Evolutionary conservation across 2,113 vertebrate genomes (phyloP).

Genomic region (Lycocorax pyrrhopterus): DNA sequence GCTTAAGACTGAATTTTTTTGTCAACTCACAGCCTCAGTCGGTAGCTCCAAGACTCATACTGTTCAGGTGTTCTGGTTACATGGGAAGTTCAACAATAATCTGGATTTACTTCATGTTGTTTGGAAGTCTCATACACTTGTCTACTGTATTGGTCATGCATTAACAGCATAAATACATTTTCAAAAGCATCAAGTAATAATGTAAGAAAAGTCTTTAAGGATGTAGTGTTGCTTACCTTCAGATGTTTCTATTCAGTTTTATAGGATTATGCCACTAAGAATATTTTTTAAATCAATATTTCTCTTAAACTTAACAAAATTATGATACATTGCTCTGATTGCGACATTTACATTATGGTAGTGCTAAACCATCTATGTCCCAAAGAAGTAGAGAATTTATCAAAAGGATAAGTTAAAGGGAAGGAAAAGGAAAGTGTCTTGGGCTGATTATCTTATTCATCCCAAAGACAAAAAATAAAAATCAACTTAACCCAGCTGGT

Average conservation of each 20-base stretch:
- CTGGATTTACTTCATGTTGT: neutral
- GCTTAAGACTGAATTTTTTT: neutral
- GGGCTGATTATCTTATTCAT: neutral
- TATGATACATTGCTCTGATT: neutral
- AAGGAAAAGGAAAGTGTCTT: neutral
- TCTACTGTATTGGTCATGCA: neutral
- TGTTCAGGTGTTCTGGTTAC: neutral
- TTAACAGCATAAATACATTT: neutral
- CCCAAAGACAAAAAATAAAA: neutral
- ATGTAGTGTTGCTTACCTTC: neutral
- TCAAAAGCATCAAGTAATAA: neutral
- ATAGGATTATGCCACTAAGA: neutral
- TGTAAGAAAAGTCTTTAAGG: neutral
- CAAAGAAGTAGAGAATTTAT: neutral
- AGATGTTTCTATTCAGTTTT: neutral
- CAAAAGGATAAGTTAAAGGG: neutral
- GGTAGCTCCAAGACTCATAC: neutral
- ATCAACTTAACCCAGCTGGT: neutral
- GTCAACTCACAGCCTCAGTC: neutral
- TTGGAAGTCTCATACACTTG: neutral
- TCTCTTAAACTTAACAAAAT: neutral
- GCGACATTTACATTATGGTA: neutral
- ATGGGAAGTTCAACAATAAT: neutral
- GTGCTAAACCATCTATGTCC: neutral
- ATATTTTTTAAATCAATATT: neutral